Conservation (phyloP, 2,888 invertebrate genomes). For the Erpobdella octoculata region DNA sequence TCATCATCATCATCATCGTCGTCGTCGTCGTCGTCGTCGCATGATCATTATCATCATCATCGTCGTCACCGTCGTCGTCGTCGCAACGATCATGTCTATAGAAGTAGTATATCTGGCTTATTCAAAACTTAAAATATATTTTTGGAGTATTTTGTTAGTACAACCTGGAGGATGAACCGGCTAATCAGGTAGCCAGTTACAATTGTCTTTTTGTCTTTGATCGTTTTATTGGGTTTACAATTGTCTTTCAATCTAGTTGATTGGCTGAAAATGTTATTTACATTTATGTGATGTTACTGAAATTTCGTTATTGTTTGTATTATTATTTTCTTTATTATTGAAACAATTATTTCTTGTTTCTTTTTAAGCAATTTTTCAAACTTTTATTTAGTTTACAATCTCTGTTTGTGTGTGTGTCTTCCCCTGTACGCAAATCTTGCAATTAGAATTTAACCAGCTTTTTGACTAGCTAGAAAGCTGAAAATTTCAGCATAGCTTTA, state of each 20-base stretch:
- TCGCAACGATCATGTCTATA: neutral
- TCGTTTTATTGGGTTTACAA: neutral
- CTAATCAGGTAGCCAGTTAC: neutral
- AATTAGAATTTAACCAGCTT: too few species aligned
- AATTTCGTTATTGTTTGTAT: neutral
- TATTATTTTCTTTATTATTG: neutral
- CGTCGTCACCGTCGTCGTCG: neutral
- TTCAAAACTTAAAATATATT: too few species aligned
- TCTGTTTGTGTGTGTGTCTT: too few species aligned
- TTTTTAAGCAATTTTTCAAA: too few species aligned
- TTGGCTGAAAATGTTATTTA: neutral
- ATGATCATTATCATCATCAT: neutral
- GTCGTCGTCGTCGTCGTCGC: constrained; percentile 11
- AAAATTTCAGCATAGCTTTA: too few species aligned
- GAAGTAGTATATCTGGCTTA: too few species aligned
- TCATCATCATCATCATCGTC: constrained; percentile 10
- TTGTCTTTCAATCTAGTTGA: neutral
- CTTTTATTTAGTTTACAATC: too few species aligned
- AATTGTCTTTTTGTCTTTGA: neutral
- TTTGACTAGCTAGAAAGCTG: too few species aligned
- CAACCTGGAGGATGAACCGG: neutral
- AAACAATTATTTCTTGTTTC: neutral
- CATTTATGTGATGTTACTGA: neutral
- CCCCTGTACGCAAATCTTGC: too few species aligned
- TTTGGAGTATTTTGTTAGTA: too few species aligned